These are phyloP conservation scores for Drosophila dives DNA, from an alignment of 2,888 invertebrate genomes.

Conservation along the genomic window DNA sequence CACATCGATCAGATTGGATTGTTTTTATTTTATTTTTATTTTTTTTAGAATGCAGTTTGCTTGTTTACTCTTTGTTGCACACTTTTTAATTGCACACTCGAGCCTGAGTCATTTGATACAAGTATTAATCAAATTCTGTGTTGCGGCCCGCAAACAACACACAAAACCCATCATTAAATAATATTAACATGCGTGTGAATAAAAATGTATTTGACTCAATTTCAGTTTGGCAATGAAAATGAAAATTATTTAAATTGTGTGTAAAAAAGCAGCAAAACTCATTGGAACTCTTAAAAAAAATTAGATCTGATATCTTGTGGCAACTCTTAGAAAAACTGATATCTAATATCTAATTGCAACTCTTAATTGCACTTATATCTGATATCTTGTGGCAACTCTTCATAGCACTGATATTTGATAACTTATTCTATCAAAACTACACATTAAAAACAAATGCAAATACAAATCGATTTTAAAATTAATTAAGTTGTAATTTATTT, in stretches of 20 bases:
- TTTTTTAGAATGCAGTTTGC: constrained; percentile 26
- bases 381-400: background rate
- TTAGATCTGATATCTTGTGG: too few species aligned
- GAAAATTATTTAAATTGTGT: background rate
- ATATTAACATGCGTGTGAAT: constrained; percentile 66
- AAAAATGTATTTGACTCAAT: constrained; percentile 18
- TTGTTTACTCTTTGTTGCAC: constrained; percentile 17
- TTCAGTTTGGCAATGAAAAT: background rate
- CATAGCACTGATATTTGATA: background rate
- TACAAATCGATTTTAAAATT: background rate
- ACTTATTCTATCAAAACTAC: background rate
- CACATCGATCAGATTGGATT: constrained; percentile 29
- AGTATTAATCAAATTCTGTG: constrained; percentile 63
- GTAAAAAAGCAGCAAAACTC: background rate
- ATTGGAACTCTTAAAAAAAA: too few species aligned
- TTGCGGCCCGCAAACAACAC: constrained; percentile 27
- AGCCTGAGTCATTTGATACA: constrained; percentile 21
- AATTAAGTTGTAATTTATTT: constrained; percentile 1
- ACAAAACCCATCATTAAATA: constrained; percentile 66
- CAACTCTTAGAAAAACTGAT: too few species aligned
- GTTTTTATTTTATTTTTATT: background rate
- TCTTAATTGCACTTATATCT: too few species aligned
- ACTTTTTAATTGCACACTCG: constrained; percentile 54
- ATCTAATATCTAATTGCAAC: too few species aligned
- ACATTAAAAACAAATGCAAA: constrained; percentile 3